Base-by-base conservation (phyloP, 1,140 invertebrate species). In the Aphidius ervi region DNA sequence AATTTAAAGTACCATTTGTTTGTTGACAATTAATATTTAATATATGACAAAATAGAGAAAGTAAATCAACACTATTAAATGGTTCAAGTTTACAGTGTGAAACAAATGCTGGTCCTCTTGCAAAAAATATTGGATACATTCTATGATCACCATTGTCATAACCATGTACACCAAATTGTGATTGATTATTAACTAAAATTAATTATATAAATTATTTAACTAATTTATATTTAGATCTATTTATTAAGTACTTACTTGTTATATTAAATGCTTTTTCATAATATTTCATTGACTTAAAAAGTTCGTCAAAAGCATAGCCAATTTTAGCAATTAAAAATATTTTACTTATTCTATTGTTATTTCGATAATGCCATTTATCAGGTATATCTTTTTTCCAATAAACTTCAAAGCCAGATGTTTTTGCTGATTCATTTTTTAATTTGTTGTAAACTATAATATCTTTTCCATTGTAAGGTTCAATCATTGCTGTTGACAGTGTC, bases 51-150 rank as follows among this genome's bases (percentile, higher is more conserved):
- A 89, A 85, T n/a, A 91, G 67, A 9, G 85, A 82, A 68, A 85
- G 88, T 41, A 90, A 69, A 70, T 91, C 87, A 3, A 88, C 79
- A 63, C 80, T 87, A 42, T 84, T 70, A 67, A 90, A 88, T 4
- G 83, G 82, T 3, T 81, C 68, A 4, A 83, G 66, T 67, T 78
- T 79, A 59, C 80, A 80, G 39, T 79, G 71, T 52, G 74, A 65
- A 65, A 81, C 77, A 70, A 91, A 86, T 40, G 81, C 76, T 48
- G 88, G 88, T 6, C 89, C 88, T 57, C 79, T 75, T 1, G 87
- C 88, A 58, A 90, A 81, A 66, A 90, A 90, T 63, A 87, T 84
- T 39, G 88, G 84, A 68, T 84, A 82, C 88, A 90, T 90, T 10
- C 78, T 74, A 42, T 64, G 56, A 3, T 75, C 68, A 10, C 72